A percentile compares a stretch with the other conserved stretches of the same genome.
Evolutionary conservation across 2,797 vertebrate species (phyloP).

Genomic region (Chrysocyon brachyurus): DNA sequence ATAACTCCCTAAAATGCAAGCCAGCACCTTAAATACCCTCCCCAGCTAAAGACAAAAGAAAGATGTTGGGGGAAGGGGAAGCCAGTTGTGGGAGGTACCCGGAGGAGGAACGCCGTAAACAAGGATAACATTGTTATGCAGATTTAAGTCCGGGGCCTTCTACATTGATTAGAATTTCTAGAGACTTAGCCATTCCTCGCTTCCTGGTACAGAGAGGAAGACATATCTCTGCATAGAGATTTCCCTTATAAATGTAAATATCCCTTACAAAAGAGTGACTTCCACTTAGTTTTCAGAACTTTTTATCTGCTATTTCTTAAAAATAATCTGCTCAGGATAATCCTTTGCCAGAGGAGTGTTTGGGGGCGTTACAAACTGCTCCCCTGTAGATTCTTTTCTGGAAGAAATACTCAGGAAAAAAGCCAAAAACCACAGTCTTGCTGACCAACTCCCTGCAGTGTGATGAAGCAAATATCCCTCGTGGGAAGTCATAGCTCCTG

Average conservation of each 20-base stretch:
- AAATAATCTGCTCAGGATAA: neutral
- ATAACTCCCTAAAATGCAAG: neutral
- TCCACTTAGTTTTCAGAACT: neutral
- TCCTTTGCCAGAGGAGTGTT: neutral
- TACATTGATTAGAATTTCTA: neutral
- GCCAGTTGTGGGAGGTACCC: neutral
- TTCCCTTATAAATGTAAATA: neutral
- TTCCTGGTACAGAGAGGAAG: neutral
- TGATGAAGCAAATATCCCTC: neutral
- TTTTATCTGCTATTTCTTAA: neutral
- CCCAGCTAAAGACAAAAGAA: neutral
- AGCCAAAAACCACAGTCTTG: neutral
- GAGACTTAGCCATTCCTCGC: neutral
- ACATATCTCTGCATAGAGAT: neutral
- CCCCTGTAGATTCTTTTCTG: neutral
- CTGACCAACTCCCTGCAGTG: fast-evolving
- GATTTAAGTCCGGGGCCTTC: neutral
- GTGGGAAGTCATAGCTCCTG: neutral
- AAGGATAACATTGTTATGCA: neutral
- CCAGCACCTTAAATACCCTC: neutral
- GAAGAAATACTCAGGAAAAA: neutral
- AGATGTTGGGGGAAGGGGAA: neutral
- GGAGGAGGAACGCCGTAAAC: neutral
- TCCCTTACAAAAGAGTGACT: neutral
- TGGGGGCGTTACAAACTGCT: neutral